Evolutionary conservation across 2,797 vertebrate species (phyloP).

Genomic region (Scyliorhinus canicula): DNA sequence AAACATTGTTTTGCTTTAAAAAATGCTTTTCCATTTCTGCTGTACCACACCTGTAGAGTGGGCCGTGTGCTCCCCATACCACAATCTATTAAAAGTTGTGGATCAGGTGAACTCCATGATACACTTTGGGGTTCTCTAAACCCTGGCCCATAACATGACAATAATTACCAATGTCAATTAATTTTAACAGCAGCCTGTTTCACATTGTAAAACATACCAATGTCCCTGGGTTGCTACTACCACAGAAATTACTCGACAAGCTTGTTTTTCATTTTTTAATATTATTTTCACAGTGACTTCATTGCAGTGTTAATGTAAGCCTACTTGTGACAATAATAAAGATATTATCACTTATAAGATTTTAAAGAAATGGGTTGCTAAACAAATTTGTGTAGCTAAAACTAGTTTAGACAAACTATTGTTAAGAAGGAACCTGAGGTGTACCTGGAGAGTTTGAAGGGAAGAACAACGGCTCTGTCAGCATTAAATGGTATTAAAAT

Average conservation of each 20-base stretch:
- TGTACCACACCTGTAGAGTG: no score
- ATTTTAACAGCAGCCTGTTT: not conserved
- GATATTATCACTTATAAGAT: not conserved
- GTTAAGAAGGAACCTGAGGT: not conserved
- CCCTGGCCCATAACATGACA: no score
- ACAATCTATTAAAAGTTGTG: no score
- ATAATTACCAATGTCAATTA: not conserved
- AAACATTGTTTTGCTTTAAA: no score
- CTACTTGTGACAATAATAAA: no score
- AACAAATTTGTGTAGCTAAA: not conserved
- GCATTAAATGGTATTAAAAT: not conserved
- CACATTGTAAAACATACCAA: not conserved
- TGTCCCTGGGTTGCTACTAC: not conserved
- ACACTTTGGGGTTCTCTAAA: no score
- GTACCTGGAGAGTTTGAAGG: not conserved
- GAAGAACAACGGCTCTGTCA: not conserved
- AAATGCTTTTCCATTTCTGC: no score
- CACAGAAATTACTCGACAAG: not conserved
- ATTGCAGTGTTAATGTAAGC: no score
- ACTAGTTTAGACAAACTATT: not conserved
- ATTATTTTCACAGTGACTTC: no score
- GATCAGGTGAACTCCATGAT: no score
- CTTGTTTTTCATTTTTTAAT: not conserved
- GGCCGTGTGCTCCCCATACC: no score
- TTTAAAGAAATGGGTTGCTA: not conserved